These are phyloP conservation scores for Aphaenogaster floridana DNA, from an alignment of 1,140 invertebrate genomes.

Conservation along the genomic window DNA sequence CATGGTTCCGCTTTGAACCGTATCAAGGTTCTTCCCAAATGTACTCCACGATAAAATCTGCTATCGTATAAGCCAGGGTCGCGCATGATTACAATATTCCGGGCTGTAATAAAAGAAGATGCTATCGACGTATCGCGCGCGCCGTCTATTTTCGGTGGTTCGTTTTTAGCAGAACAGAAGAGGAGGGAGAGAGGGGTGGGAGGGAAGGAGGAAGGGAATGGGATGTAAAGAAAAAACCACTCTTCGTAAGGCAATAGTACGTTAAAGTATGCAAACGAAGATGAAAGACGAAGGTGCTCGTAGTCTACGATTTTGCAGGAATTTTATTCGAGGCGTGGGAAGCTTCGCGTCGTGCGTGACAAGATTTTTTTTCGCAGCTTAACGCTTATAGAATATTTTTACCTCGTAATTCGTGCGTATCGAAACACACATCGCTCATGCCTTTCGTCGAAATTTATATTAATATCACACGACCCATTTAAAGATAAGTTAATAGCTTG, in stretches of 20 bases:
- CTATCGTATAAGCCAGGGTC: constrained; percentile 22
- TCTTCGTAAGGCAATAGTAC: neutral
- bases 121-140: constrained; percentile 10
- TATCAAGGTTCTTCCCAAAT: constrained; percentile 21
- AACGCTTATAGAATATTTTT: constrained; percentile 11
- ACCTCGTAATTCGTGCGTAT: neutral
- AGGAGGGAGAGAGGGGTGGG: neutral
- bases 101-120: constrained; percentile 45
- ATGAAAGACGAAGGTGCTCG: neutral
- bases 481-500: neutral
- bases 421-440: neutral
- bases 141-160: constrained; percentile 30
- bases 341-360: constrained; percentile 11
- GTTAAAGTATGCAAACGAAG: constrained; percentile 14
- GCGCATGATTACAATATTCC: constrained; percentile 47
- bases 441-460: neutral
- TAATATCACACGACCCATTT: neutral
- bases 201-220: neutral
- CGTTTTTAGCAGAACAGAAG: neutral
- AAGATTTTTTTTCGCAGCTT: neutral
- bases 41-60: constrained; percentile 38
- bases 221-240: neutral
- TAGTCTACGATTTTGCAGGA: neutral
- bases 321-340: neutral
- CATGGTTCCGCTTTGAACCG: constrained; percentile 12